Conservation (phyloP, 1,140 invertebrate species). For the Bacillus rossius region DNA sequence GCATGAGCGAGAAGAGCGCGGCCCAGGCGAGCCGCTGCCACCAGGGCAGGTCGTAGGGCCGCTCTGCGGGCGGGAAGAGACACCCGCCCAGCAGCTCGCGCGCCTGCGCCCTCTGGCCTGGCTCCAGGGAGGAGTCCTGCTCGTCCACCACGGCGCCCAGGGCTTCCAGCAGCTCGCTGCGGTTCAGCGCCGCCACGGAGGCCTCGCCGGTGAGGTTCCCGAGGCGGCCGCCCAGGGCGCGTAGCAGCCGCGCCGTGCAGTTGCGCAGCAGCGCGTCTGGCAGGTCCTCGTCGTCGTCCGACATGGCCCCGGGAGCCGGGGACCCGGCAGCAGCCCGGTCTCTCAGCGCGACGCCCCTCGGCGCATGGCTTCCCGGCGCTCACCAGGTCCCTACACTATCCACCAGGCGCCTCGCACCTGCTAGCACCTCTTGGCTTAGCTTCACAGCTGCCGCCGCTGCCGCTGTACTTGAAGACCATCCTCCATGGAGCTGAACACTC, state of each 20-base stretch:
- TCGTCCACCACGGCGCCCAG: not conserved
- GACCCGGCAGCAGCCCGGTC: no score
- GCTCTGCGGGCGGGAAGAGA: conserved; percentile 20
- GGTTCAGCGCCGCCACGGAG: conserved; percentile 7
- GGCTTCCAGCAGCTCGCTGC: not conserved
- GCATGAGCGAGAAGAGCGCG: conserved; percentile 63
- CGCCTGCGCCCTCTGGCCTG: not conserved
- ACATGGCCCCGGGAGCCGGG: not conserved
- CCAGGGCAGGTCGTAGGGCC: conserved; percentile 42
- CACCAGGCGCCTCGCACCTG: no score
- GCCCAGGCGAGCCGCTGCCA: conserved; percentile 67
- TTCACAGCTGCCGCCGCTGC: no score
- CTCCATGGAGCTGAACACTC: no score
- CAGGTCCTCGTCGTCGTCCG: not conserved
- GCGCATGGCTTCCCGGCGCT: no score
- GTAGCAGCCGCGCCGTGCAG: conserved; percentile 5
- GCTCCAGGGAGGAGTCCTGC: not conserved
- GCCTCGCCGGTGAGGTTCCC: not conserved
- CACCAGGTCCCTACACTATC: no score
- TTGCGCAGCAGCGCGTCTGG: not conserved
- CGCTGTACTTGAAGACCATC: no score
- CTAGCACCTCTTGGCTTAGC: no score
- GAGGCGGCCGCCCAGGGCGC: not conserved
- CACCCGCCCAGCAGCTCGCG: not conserved
- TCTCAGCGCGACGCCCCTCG: no score